Conservation (phyloP, 2,888 invertebrate genomes). For the Agriotes lineatus region DNA sequence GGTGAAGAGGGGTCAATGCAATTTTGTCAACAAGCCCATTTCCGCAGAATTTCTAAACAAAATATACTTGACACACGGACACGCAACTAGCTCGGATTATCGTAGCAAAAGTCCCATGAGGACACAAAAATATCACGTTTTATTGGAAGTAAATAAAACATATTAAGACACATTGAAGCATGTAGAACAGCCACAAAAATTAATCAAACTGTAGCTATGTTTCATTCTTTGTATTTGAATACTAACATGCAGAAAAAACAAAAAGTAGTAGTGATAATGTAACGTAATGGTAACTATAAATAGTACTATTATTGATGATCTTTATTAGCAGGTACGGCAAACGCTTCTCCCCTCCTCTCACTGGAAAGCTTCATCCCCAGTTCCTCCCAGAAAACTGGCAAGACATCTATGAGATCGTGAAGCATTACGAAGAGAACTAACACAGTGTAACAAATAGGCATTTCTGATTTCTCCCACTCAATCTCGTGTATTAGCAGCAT, state of each 20-base stretch:
- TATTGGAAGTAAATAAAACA: too few species aligned
- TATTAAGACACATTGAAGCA: too few species aligned
- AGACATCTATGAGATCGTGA: slow-evolving; percentile 39
- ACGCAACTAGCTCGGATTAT: too few species aligned
- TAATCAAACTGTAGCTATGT: too few species aligned
- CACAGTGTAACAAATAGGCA: slow-evolving; percentile 7
- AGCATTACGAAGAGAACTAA: slow-evolving; percentile 40
- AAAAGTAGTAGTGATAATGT: too few species aligned
- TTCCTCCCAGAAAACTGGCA: slow-evolving; percentile 33
- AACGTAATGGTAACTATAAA: too few species aligned
- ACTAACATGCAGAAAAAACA: too few species aligned
- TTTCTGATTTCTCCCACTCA: slow-evolving; percentile 31
- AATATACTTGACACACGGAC: too few species aligned
- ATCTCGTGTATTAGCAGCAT: not conserved
- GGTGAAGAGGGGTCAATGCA: slow-evolving; percentile 2
- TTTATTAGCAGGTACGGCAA: slow-evolving; percentile 48
- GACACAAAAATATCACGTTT: too few species aligned
- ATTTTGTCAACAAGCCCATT: not conserved
- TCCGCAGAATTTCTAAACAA: too few species aligned
- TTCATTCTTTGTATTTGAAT: not conserved
- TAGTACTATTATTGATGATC: not conserved
- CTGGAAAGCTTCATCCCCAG: slow-evolving; percentile 31
- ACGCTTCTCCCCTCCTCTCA: slow-evolving; percentile 32
- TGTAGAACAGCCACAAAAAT: too few species aligned
- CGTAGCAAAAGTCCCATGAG: too few species aligned